These are phyloP conservation scores for Nomada flava DNA, from an alignment of 2,888 invertebrate genomes.

Conservation along the genomic window DNA sequence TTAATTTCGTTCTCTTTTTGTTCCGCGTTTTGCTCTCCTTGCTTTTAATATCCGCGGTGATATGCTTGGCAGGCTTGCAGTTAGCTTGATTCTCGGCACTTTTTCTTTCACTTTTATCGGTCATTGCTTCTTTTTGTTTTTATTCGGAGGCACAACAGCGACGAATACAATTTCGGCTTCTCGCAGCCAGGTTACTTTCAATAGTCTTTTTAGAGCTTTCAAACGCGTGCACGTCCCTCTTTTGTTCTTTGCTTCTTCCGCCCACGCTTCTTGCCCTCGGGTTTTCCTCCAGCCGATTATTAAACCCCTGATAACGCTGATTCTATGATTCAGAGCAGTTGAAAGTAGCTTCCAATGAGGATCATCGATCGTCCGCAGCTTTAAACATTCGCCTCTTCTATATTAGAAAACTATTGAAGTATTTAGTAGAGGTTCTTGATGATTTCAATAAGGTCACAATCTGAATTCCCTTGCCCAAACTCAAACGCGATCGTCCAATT, in stretches of 20 bases:
- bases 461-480: too few relatives aligned
- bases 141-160: neutral
- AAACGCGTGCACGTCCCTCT: neutral
- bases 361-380: neutral
- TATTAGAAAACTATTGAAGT: too few relatives aligned
- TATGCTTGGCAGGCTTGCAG: neutral
- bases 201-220: neutral
- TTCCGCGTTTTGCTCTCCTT: too few relatives aligned
- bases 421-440: too few relatives aligned
- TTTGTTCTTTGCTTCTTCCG: neutral
- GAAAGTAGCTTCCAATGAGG: conserved; percentile 9
- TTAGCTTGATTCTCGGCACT: neutral
- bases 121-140: neutral
- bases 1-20: neutral
- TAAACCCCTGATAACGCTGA: neutral
- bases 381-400: too few relatives aligned
- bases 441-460: too few relatives aligned
- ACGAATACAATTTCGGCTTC: neutral
- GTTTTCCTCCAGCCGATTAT: neutral
- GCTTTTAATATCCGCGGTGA: too few relatives aligned
- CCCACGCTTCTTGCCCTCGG: neutral
- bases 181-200: neutral
- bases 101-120: neutral
- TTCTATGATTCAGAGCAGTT: neutral
- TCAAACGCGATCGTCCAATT: too few relatives aligned